Evolutionary conservation across 2,888 invertebrate genomes (phyloP), one percentile per base, ranked within the genome.

Genomic region (Coremacera marginata): DNA sequence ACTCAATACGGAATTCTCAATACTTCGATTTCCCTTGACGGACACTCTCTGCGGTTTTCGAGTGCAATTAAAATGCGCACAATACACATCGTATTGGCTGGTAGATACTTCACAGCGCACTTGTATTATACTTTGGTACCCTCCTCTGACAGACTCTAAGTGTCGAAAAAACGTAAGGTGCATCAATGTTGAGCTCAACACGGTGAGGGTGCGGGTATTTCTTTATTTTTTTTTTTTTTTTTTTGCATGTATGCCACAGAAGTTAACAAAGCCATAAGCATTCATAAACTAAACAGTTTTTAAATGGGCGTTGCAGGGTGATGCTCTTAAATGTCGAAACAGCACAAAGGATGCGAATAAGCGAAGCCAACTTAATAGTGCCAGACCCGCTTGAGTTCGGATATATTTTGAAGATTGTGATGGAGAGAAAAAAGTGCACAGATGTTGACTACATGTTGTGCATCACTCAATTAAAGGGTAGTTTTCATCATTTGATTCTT

Each of bases 241-340:
- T 44, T 44, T 7, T 44, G 44, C 44, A 70, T 63, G 70, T 68
- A 68, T 78, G 76, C 79, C 77, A 81, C 79, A 81, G 81, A 83
- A 87, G 84, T 89, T 88, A 89, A 89, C 88, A 86, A 83, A 86
- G 86, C 87, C 86, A 88, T 89, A 88, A 88, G 84, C 86, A 84
- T 82, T 86, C 83, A 87, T 87, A 88, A 88, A 87, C 88, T 88
- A 87, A 87, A 88, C 86, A 84, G 86, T 87, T 87, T 86, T 86
- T 84, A 84, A 86, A 85, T 81, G 86, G 81, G 78, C 73, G 80
- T 78, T 83, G 75, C 80, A 72, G 82, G 77, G 77, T 76, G 81
- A 79, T 72, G 74, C 78, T 60, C 78, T 80, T 80, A 79, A 80
- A 78, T 78, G 78, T 63, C 65, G 49, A 27, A 55, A 8, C 51